phyloP scores from a whole-genome alignment of 2,888 invertebrate species.

The Nezara viridula region DNA sequence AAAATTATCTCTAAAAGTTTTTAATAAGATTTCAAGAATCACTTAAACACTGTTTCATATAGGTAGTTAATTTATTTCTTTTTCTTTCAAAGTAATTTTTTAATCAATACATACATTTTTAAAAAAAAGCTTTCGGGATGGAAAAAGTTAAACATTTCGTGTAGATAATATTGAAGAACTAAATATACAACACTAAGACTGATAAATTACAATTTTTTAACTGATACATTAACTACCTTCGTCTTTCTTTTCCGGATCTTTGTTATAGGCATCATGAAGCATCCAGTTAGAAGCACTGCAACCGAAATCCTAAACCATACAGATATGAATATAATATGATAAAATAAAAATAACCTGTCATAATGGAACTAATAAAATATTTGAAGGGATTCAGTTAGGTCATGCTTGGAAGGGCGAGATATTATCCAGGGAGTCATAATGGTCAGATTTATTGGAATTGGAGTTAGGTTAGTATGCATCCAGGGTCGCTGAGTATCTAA shows the following conservation, averaged over 20 bases:
- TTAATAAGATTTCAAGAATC: no score
- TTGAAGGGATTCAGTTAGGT: not conserved
- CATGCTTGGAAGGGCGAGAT: not conserved
- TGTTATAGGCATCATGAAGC: conserved; percentile 26
- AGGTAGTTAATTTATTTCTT: no score
- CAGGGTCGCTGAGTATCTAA: not conserved
- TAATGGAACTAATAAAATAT: not conserved
- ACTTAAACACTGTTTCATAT: no score
- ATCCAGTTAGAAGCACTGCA: conserved; percentile 53
- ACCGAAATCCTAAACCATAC: conserved; percentile 17
- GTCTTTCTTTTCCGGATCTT: not conserved
- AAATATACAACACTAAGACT: no score
- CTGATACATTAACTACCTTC: no score
- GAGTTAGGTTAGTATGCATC: not conserved
- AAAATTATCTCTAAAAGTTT: no score
- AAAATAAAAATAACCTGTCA: not conserved
- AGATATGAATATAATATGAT: not conserved
- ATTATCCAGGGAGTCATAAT: not conserved
- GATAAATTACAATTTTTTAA: no score
- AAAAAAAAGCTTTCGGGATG: no score
- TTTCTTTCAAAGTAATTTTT: no score
- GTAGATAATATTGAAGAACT: no score
- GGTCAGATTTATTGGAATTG: conserved; percentile 21
- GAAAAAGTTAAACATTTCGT: no score
- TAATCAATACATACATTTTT: no score